A percentile compares a stretch with the other conserved stretches of the same genome.
Conservation (phyloP, 2,888 invertebrate species). For the Augochlorella aurata region DNA sequence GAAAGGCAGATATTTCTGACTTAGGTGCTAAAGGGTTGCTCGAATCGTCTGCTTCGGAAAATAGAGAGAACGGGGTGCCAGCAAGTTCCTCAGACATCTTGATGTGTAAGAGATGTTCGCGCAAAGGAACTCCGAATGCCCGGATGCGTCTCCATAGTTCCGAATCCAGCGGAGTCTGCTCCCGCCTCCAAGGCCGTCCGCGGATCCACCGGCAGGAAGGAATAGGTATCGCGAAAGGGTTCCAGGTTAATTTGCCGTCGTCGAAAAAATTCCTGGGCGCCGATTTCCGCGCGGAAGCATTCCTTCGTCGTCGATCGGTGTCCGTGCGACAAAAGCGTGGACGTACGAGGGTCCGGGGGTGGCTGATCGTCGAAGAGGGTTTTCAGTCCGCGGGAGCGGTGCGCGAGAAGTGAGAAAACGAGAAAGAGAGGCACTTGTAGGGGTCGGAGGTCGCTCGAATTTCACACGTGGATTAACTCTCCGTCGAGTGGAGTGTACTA, state of each 20-base stretch:
- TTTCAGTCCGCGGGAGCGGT: conserved; percentile 1
- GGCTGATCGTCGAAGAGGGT: background rate
- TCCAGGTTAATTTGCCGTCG: conserved; percentile 43
- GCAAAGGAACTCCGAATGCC: too few species aligned
- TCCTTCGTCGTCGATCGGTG: conserved; percentile 44
- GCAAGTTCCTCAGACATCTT: too few species aligned
- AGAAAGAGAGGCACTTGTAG: conserved; percentile 54
- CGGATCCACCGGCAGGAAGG: background rate
- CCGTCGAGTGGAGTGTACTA: conserved; percentile 66
- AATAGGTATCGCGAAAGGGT: background rate
- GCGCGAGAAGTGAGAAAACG: background rate
- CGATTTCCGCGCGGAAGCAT: conserved; percentile 54
- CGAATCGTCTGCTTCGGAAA: too few species aligned
- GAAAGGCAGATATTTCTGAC: too few species aligned
- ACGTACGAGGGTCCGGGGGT: background rate
- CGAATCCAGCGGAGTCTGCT: too few species aligned
- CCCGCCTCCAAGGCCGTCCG: background rate
- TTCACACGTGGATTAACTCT: conserved; percentile 78
- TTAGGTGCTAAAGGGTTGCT: too few species aligned
- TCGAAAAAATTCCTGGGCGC: conserved; percentile 40
- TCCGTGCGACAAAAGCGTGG: conserved; percentile 20
- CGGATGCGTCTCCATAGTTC: too few species aligned
- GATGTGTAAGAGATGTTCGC: too few species aligned
- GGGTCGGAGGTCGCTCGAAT: conserved; percentile 74
- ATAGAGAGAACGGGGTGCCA: too few species aligned